Percentiles rank a stretch among this genome's conserved stretches.
Conservation (phyloP, 2,888 invertebrate genomes). For the Linyphia triangularis region DNA sequence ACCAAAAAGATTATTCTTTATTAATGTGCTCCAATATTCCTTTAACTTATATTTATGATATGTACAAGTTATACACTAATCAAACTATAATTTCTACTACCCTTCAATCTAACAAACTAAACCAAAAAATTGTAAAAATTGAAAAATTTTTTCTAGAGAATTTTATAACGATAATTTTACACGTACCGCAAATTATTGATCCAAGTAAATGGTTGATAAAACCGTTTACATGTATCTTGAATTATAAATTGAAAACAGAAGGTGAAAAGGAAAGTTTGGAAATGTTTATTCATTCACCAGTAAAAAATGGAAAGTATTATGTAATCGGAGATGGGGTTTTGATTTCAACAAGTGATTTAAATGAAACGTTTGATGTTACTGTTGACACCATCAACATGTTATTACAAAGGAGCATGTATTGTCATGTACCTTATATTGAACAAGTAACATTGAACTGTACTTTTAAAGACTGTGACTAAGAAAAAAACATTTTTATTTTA, state of each 20-base stretch:
- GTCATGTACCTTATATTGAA: neutral
- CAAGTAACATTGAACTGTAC: too few species aligned
- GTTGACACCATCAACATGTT: constrained; percentile 18
- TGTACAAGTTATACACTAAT: constrained; percentile 40
- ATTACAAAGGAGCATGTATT: neutral
- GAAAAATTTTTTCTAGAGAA: constrained; percentile 3
- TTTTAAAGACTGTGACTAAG: neutral
- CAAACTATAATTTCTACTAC: neutral
- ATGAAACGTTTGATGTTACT: neutral
- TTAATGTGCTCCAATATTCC: constrained; percentile 31
- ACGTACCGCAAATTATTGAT: constrained; percentile 17
- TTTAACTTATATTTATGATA: constrained; percentile 33
- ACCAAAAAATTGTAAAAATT: neutral
- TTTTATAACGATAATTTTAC: neutral
- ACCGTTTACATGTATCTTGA: constrained; percentile 13
- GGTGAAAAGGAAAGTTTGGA: constrained; percentile 4
- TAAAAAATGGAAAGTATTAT: constrained; percentile 28
- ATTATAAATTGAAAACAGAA: neutral
- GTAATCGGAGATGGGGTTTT: constrained; percentile 18
- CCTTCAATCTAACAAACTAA: neutral
- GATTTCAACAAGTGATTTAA: neutral
- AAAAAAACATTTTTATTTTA: neutral
- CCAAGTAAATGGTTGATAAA: constrained; percentile 31
- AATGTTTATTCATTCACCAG: constrained; percentile 26
- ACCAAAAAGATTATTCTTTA: neutral